These are phyloP conservation scores for Cebus imitator DNA, from an alignment of 2,113 vertebrate genomes.

Conservation along the genomic window DNA sequence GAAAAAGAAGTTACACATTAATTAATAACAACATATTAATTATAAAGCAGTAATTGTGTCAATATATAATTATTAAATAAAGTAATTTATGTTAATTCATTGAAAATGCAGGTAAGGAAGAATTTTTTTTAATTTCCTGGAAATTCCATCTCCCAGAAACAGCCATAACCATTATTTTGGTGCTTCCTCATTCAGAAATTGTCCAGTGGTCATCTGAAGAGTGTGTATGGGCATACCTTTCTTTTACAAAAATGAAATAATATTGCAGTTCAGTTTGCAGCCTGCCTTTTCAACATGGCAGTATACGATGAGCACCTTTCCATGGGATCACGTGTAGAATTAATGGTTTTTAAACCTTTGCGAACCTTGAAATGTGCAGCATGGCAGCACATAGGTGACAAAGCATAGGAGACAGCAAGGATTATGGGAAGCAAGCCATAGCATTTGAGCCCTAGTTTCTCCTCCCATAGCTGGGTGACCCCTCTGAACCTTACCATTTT, in stretches of 20 bases:
- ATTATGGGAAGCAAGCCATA: background rate
- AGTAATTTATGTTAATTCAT: background rate
- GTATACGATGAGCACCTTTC: background rate
- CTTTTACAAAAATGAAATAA: background rate
- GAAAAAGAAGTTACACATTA: background rate
- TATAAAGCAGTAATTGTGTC: background rate
- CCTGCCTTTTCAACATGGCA: background rate
- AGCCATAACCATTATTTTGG: background rate
- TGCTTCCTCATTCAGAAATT: background rate
- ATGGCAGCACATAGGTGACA: no score
- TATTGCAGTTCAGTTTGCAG: background rate
- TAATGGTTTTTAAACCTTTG: background rate
- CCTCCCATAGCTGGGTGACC: background rate
- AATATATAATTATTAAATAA: background rate
- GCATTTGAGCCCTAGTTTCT: background rate
- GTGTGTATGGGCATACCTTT: background rate
- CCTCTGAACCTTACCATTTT: background rate
- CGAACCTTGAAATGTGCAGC: background rate
- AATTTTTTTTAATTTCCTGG: background rate
- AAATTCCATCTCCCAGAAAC: background rate
- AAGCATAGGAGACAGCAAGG: background rate
- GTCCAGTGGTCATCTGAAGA: background rate
- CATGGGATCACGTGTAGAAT: background rate
- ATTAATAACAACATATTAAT: background rate
- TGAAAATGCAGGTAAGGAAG: conserved; percentile 9